These are phyloP conservation scores for Caenorhabditis panamensis DNA, from an alignment of 2,888 invertebrate species.

Conservation along the genomic window DNA sequence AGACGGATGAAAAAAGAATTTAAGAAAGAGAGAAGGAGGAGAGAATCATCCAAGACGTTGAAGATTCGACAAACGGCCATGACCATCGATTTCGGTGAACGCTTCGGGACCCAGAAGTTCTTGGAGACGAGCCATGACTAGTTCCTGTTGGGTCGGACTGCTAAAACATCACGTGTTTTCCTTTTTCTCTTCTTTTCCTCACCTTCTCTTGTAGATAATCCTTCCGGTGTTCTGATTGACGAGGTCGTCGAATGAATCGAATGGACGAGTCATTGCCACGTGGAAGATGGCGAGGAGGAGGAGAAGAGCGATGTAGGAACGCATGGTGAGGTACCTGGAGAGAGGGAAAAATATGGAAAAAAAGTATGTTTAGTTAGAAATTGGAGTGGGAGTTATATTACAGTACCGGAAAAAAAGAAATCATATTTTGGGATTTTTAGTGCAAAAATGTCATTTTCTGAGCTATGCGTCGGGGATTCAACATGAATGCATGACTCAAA, in stretches of 20 bases:
- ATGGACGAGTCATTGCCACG: constrained; percentile 30
- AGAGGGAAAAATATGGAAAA: neutral
- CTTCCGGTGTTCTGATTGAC: constrained; percentile 13
- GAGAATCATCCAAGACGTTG: constrained; percentile 49
- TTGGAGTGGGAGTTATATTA: neutral
- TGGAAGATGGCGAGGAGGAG: constrained; percentile 33
- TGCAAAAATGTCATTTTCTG: too few species aligned
- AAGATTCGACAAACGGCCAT: constrained; percentile 55
- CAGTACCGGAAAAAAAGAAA: too few species aligned
- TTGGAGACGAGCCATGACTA: constrained; percentile 54
- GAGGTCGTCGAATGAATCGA: neutral
- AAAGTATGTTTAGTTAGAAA: neutral
- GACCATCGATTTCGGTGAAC: constrained; percentile 47
- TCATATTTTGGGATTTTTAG: too few species aligned
- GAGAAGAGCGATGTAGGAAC: constrained; percentile 32
- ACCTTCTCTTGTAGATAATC: constrained; percentile 34
- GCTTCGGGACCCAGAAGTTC: constrained; percentile 52
- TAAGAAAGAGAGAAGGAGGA: neutral
- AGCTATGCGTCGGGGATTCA: too few species aligned
- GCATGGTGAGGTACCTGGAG: constrained; percentile 44
- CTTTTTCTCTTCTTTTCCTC: neutral
- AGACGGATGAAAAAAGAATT: constrained; percentile 1
- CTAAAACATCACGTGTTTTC: constrained; percentile 14
- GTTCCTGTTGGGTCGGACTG: constrained; percentile 27
- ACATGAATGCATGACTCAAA: too few species aligned